Conservation (phyloP, 2,797 vertebrate genomes). For the Alauda arvensis region DNA sequence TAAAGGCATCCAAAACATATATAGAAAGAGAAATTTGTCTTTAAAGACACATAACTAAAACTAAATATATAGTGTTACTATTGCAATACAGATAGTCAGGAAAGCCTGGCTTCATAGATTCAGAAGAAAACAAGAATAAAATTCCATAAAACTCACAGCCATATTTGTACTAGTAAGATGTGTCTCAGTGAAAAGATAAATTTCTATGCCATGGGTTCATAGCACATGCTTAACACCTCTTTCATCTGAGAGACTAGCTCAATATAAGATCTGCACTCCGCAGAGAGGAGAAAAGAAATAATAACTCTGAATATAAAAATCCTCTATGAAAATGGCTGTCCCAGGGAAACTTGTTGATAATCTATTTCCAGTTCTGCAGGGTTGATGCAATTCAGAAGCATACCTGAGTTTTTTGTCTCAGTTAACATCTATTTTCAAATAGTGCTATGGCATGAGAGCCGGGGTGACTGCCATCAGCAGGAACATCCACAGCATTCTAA, state of each 20-base stretch:
- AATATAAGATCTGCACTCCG: neutral
- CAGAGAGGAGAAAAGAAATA: neutral
- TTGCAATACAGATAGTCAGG: neutral
- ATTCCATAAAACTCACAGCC: neutral
- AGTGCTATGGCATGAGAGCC: neutral
- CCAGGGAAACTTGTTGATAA: neutral
- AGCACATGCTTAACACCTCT: neutral
- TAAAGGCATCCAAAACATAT: neutral
- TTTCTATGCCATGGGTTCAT: neutral
- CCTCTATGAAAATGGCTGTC: neutral
- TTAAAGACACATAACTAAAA: neutral
- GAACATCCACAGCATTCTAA: neutral
- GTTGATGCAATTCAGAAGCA: neutral
- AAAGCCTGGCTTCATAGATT: neutral
- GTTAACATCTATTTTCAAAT: neutral
- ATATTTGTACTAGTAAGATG: neutral
- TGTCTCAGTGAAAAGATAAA: neutral
- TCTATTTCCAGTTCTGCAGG: neutral
- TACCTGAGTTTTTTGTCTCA: neutral
- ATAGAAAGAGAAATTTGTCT: neutral
- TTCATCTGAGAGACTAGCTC: neutral
- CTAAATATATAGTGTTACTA: neutral
- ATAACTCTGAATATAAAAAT: neutral
- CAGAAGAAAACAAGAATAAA: neutral
- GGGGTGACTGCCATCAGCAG: neutral